A percentile compares a stretch with the other conserved stretches of the same genome.
Conservation (phyloP, 2,113 vertebrate species). For the Ancistrus triradiatus region DNA sequence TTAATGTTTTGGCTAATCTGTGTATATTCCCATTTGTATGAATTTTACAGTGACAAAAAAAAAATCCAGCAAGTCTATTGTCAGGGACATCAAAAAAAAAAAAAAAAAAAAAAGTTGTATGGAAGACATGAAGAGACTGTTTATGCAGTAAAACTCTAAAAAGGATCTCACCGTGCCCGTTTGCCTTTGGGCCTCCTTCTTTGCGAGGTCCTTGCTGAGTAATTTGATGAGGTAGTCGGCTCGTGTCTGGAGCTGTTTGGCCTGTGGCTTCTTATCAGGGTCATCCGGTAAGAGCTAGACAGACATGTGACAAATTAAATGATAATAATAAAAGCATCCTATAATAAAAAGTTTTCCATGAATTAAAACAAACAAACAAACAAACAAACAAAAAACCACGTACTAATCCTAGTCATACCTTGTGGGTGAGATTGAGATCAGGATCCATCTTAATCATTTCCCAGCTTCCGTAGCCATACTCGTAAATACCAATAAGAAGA, state of each 20-base stretch:
- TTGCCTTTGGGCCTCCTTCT: constrained; percentile 88
- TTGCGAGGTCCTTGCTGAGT: constrained; percentile 91
- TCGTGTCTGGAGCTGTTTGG: constrained; percentile 95
- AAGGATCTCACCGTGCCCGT: constrained; percentile 77
- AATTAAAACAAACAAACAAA: neutral
- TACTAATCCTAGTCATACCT: constrained; percentile 67
- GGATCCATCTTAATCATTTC: constrained; percentile 99
- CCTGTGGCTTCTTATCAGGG: constrained; percentile 98
- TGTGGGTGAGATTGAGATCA: constrained; percentile 95
- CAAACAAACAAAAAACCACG: neutral
- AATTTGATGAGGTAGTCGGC: constrained; percentile 99
- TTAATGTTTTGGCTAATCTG: too few species aligned
- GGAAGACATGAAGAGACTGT: too few species aligned
- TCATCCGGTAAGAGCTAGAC: constrained; percentile 93
- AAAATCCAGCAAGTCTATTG: too few species aligned
- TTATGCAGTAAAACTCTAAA: too few species aligned
- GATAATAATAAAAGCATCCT: too few species aligned
- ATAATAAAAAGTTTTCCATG: neutral
- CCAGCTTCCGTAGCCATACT: constrained; percentile 98
- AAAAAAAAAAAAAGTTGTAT: too few species aligned
- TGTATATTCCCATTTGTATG: too few species aligned
- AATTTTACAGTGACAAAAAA: too few species aligned
- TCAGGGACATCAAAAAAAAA: too few species aligned
- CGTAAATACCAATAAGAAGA: constrained; percentile 93
- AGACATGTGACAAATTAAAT: constrained; percentile 1